Evolutionary conservation across 2,113 vertebrate genomes (phyloP).

Genomic region (Podocnemis expansa): DNA sequence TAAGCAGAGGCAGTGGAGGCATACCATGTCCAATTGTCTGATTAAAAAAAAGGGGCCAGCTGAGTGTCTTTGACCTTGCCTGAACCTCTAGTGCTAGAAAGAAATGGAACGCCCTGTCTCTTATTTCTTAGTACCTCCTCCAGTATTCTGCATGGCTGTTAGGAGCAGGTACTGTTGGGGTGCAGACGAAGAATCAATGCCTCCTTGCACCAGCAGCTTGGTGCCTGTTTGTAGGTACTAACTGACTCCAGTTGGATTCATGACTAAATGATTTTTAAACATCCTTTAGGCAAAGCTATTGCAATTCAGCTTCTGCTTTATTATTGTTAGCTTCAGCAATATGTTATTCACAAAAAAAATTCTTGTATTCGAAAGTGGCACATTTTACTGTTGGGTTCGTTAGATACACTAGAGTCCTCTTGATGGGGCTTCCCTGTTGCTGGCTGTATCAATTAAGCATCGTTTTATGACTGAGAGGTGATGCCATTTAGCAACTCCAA

Average conservation of each 20-base stretch:
- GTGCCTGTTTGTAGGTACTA: neutral
- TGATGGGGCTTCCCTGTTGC: neutral
- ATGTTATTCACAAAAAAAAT: neutral
- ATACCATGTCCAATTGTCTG: neutral
- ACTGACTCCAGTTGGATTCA: neutral
- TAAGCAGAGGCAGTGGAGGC: neutral
- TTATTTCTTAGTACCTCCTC: neutral
- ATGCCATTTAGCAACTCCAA: neutral
- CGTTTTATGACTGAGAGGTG: neutral
- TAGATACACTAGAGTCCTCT: neutral
- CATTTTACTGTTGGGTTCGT: neutral
- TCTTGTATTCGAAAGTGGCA: neutral
- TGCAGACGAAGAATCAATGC: neutral
- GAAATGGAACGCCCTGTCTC: too few relatives aligned
- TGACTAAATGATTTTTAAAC: neutral
- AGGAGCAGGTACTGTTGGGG: neutral
- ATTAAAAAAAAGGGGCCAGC: neutral
- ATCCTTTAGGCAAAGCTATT: neutral
- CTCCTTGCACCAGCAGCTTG: neutral
- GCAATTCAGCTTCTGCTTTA: neutral
- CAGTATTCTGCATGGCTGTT: neutral
- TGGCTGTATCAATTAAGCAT: neutral
- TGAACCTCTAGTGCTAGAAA: neutral
- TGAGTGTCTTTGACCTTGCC: neutral
- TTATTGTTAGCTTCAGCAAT: neutral